Conservation (phyloP, 2,888 invertebrate species). For the Linyphia triangularis region DNA sequence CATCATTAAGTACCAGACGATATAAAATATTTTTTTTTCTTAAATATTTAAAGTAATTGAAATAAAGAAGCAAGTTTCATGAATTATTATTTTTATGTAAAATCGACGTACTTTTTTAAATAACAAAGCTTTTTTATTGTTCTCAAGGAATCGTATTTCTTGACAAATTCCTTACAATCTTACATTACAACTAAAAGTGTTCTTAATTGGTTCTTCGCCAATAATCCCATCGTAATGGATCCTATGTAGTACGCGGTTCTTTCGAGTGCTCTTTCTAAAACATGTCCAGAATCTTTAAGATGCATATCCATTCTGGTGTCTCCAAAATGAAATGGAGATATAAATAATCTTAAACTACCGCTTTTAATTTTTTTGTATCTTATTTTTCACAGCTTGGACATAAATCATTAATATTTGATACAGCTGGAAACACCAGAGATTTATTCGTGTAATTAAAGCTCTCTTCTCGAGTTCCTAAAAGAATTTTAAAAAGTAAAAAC, state of each 20-base stretch:
- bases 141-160: no score
- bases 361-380: not conserved
- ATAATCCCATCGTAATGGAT: not conserved
- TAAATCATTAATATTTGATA: not conserved
- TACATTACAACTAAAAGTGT: no score
- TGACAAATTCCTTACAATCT: no score
- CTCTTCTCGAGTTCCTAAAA: not conserved
- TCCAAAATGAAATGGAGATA: not conserved
- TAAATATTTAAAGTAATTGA: no score
- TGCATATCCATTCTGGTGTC: constrained; percentile 1
- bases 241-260: not conserved
- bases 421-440: not conserved
- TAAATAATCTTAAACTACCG: not conserved
- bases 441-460: not conserved
- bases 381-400: not conserved
- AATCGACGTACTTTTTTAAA: no score
- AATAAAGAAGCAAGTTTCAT: no score
- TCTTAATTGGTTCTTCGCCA: no score
- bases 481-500: not conserved
- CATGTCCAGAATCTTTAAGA: not conserved
- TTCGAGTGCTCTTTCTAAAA: not conserved
- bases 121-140: no score
- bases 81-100: no score
- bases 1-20: no score
- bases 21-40: no score